These are phyloP conservation scores for Lasioglossum baleicum DNA, from an alignment of 1,140 invertebrate genomes.

Conservation along the genomic window DNA sequence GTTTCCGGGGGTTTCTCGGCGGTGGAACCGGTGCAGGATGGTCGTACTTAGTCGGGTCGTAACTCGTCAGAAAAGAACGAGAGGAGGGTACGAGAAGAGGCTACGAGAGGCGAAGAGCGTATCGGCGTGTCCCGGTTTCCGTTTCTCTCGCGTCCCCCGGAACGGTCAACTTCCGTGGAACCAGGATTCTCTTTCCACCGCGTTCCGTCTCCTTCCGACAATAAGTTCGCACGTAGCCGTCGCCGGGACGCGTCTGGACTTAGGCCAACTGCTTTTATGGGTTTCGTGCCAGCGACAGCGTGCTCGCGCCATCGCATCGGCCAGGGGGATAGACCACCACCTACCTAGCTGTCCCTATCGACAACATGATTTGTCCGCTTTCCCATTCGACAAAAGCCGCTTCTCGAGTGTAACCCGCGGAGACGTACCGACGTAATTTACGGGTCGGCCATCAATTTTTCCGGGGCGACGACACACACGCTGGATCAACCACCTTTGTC, in stretches of 20 bases:
- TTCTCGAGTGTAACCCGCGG: constrained; percentile 15
- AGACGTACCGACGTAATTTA: constrained; percentile 25
- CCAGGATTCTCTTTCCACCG: background rate
- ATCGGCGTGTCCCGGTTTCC: constrained; percentile 15
- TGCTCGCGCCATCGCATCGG: background rate
- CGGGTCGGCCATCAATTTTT: constrained; percentile 19
- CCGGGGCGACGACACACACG: background rate
- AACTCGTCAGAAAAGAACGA: constrained; percentile 11
- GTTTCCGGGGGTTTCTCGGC: background rate
- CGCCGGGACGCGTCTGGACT: constrained; percentile 54
- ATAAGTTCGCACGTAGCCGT: constrained; percentile 56
- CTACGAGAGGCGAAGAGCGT: background rate
- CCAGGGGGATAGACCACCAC: no score
- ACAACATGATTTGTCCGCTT: constrained; percentile 59
- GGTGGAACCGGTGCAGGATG: background rate
- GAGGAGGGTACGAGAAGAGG: no score
- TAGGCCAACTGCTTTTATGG: constrained; percentile 63
- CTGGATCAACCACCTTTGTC: background rate
- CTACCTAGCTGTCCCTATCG: constrained; percentile 30
- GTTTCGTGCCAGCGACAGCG: constrained; percentile 45
- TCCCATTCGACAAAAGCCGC: constrained; percentile 42
- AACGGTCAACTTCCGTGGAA: constrained; percentile 53
- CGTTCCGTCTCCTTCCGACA: constrained; percentile 45
- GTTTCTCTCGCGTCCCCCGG: constrained; percentile 27
- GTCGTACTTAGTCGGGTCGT: background rate